phyloP scores from a whole-genome alignment of 1,140 invertebrate species.

The Lepidurus apus region DNA sequence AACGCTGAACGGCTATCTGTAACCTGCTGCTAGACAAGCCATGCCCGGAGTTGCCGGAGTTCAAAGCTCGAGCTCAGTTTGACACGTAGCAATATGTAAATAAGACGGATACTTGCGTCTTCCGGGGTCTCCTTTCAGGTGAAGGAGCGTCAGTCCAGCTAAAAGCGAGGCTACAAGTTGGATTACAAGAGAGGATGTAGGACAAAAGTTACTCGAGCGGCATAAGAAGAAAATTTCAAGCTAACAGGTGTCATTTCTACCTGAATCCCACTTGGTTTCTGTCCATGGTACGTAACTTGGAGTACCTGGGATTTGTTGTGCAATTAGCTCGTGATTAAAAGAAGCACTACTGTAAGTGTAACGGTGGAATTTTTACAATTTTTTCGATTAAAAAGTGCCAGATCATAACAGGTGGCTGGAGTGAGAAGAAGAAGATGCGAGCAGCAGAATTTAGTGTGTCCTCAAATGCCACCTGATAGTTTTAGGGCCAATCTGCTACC shows the following conservation, averaged over 20 bases:
- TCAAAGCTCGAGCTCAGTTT: neutral
- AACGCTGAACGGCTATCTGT: conserved; percentile 3
- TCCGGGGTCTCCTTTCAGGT: neutral
- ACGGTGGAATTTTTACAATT: too few relatives aligned
- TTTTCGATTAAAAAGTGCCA: too few relatives aligned
- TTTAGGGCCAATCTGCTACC: too few relatives aligned
- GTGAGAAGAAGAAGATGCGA: too few relatives aligned
- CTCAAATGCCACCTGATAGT: too few relatives aligned
- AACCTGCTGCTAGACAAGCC: neutral
- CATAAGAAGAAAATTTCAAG: neutral
- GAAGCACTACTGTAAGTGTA: too few relatives aligned
- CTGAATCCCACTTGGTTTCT: neutral
- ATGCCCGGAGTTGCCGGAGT: neutral
- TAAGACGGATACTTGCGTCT: neutral
- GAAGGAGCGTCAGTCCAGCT: neutral
- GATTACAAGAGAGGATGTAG: neutral
- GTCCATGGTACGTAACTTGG: neutral
- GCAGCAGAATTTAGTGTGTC: too few relatives aligned
- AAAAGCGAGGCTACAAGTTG: neutral
- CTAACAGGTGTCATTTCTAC: conserved; percentile 9
- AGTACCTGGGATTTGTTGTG: neutral
- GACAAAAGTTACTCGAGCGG: neutral
- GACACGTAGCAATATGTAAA: conserved; percentile 19
- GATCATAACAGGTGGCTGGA: too few relatives aligned
- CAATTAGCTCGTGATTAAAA: too few relatives aligned